These are phyloP conservation scores for Lycodopsis pacificus DNA, from an alignment of 2,797 vertebrate species.

Conservation along the genomic window DNA sequence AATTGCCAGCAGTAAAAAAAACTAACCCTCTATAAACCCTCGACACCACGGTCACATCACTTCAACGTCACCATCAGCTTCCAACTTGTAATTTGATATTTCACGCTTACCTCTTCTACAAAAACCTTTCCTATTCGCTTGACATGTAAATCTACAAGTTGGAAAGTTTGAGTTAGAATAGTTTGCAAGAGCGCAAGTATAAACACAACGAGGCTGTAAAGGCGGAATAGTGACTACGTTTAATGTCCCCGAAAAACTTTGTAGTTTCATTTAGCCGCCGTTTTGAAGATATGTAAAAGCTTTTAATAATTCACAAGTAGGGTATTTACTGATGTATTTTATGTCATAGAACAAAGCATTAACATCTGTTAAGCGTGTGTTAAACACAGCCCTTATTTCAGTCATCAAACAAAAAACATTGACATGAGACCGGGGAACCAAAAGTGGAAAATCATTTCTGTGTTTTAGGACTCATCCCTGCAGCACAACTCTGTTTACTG, in stretches of 20 bases:
- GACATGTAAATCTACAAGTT: background rate
- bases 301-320: background rate
- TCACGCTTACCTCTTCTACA: background rate
- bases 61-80: background rate
- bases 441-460: background rate
- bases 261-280: background rate
- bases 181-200: background rate
- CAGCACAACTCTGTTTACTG: constrained; percentile 1
- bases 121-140: background rate
- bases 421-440: background rate
- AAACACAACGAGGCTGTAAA: background rate
- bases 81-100: background rate
- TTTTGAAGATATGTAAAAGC: background rate
- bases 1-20: background rate
- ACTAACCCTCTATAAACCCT: background rate
- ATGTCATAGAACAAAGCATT: background rate
- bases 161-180: background rate
- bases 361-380: background rate
- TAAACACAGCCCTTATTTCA: background rate
- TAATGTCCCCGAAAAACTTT: background rate
- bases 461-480: background rate
- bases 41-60: background rate
- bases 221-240: background rate
- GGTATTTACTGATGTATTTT: background rate
- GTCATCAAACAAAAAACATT: background rate